Conservation (phyloP, 2,888 invertebrate genomes). For the Aelia acuminata region DNA sequence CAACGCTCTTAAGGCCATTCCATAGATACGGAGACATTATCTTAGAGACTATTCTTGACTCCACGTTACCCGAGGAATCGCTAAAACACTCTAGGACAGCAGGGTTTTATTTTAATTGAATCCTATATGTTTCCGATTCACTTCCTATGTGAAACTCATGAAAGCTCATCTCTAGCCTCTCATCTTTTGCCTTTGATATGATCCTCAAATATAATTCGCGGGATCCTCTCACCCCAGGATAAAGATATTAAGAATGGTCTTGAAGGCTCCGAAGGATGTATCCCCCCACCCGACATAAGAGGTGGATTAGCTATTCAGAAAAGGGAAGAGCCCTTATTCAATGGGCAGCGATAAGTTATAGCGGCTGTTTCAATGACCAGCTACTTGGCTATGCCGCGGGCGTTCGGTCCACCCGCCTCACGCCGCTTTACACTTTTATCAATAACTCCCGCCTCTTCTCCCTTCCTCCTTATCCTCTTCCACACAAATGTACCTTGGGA, state of each 20-base stretch:
- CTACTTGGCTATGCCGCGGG: slow-evolving; percentile 65
- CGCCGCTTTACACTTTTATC: slow-evolving; percentile 65
- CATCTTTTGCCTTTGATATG: background rate
- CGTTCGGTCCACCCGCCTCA: slow-evolving; percentile 65
- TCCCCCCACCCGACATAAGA: background rate
- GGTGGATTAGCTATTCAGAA: slow-evolving; percentile 48
- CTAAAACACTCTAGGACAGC: too few species aligned
- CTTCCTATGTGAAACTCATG: too few species aligned
- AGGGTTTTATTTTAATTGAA: too few species aligned
- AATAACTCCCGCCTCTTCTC: slow-evolving; percentile 67
- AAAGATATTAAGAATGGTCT: background rate
- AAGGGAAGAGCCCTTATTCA: slow-evolving; percentile 46
- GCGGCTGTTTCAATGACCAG: slow-evolving; percentile 64
- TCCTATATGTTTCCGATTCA: too few species aligned
- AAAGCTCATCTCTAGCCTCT: too few species aligned
- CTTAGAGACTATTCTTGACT: too few species aligned
- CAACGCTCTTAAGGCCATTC: too few species aligned
- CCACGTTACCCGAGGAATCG: too few species aligned
- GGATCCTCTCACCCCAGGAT: background rate
- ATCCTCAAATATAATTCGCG: background rate
- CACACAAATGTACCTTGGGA: background rate
- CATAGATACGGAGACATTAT: too few species aligned
- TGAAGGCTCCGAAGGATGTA: background rate
- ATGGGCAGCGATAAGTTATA: slow-evolving; percentile 41
- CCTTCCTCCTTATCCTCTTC: slow-evolving; percentile 63